Evolutionary conservation across 2,797 vertebrate genomes (phyloP), one percentile per base, ranked within the genome.

Genomic region (Sebastes nivosus): DNA sequence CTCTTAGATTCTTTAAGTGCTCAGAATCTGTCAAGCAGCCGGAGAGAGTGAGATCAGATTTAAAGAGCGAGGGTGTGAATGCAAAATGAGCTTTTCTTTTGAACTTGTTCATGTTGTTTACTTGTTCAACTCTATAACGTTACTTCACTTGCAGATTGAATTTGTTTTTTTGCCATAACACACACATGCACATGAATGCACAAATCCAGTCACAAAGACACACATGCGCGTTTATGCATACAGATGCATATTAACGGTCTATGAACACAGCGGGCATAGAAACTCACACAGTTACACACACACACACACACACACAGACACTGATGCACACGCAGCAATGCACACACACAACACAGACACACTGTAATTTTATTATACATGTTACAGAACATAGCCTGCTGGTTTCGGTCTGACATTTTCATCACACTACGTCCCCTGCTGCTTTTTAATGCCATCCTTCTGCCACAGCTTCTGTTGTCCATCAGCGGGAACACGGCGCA

Each of bases 371-470:
- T 77, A 94, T 92, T 80, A 90, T 90, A 90, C 85, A 84, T 85
- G 87, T 85, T 85, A 76, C 77, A 82, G 79, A 89, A 80, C 71
- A 58, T 66, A 65, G 77, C 89, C 87, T 72, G 90, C 91, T 93
- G 90, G 36, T 89, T 89, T 75, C 13, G 30, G 78, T 91, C 89
- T 88, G 91, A 93, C 89, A 91, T 93, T 92, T 92, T 86, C 87
- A 90, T 90, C 88, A 84, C 83, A 75, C 87, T 65, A 36, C 59
- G 59, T 83, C 81, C 74, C 92, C 88, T 65, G 88, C 92, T 89
- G 92, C 1, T 77, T 90, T 89, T 89, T 93, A 90, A 93, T 90
- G 87, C 89, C 90, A 84, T 87, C 92, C 91, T 88, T 92, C 90
- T 93, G 90, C 82, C 84, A 36, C 81, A 20, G 78, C 90, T 90